Evolutionary conservation across 2,797 vertebrate species (phyloP).

Genomic region (Xiphorhynchus erythropygius): DNA sequence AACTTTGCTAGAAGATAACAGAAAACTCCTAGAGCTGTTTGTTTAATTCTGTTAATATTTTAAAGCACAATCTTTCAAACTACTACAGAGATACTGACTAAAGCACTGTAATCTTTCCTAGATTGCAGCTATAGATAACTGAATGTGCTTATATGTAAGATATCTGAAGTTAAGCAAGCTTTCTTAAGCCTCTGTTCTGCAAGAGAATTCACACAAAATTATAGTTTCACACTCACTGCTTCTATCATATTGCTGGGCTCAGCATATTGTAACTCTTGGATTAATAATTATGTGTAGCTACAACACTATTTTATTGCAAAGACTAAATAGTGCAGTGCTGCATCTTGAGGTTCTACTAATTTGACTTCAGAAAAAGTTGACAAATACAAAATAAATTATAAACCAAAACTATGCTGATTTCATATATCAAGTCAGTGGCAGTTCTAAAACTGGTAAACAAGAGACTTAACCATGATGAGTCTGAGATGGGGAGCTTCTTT

Average conservation of each 20-base stretch:
- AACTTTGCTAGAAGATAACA: neutral
- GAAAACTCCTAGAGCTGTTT: neutral
- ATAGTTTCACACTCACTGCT: neutral
- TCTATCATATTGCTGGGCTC: neutral
- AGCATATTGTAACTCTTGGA: neutral
- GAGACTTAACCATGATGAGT: neutral
- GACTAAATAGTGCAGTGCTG: neutral
- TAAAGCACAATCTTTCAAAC: neutral
- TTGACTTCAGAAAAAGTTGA: neutral
- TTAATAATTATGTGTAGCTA: neutral
- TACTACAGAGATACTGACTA: neutral
- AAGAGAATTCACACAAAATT: neutral
- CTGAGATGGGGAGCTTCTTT: neutral
- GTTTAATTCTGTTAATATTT: neutral
- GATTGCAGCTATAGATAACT: neutral
- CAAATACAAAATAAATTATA: neutral
- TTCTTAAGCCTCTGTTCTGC: neutral
- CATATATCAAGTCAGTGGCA: neutral
- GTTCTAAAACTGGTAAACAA: neutral
- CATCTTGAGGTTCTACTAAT: neutral
- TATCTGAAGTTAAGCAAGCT: neutral
- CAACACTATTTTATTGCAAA: neutral
- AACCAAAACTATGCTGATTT: accelerated
- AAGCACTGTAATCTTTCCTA: neutral
- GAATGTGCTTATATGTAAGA: neutral